phyloP scores from a whole-genome alignment of 1,140 invertebrate species.

The Drosophila punjabiensis region DNA sequence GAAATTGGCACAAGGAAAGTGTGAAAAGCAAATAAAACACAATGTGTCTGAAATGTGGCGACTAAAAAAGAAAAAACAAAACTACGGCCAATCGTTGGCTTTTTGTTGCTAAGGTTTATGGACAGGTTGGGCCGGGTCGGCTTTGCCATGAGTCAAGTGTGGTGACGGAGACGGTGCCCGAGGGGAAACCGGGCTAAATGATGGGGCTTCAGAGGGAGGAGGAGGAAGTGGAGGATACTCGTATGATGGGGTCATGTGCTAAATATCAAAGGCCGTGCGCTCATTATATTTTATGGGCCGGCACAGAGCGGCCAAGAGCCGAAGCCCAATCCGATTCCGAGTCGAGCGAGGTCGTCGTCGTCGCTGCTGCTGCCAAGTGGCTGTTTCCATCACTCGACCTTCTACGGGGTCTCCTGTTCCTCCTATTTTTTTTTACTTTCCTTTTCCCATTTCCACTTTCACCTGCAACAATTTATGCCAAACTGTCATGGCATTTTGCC shows the following conservation, averaged over 20 bases:
- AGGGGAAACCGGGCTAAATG: slow-evolving; percentile 12
- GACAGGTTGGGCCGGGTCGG: slow-evolving; percentile 54
- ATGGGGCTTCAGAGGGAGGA: not conserved
- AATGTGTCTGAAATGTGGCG: slow-evolving; percentile 30
- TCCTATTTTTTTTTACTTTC: not conserved
- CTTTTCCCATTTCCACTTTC: slow-evolving; percentile 28
- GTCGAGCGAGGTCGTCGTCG: slow-evolving; percentile 47
- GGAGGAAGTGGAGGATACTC: slow-evolving; percentile 4
- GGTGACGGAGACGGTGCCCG: not conserved
- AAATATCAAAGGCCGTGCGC: slow-evolving; percentile 80
- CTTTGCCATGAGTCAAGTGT: slow-evolving; percentile 27
- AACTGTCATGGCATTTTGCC: slow-evolving; percentile 41
- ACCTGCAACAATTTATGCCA: slow-evolving; percentile 43
- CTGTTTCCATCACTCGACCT: slow-evolving; percentile 38
- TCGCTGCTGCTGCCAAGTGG: slow-evolving; percentile 49
- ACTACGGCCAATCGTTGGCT: slow-evolving; percentile 58
- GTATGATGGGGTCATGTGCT: slow-evolving; percentile 57
- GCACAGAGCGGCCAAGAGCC: slow-evolving; percentile 35
- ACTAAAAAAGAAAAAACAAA: slow-evolving; percentile 26
- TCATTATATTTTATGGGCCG: slow-evolving; percentile 75
- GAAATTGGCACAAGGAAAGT: slow-evolving; percentile 79
- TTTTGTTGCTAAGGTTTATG: slow-evolving; percentile 47
- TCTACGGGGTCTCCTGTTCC: slow-evolving; percentile 18
- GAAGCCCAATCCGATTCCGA: slow-evolving; percentile 8
- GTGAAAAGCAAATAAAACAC: slow-evolving; percentile 73